Base-by-base conservation (phyloP, 2,888 invertebrate species). In the Dryomyza anilis region DNA sequence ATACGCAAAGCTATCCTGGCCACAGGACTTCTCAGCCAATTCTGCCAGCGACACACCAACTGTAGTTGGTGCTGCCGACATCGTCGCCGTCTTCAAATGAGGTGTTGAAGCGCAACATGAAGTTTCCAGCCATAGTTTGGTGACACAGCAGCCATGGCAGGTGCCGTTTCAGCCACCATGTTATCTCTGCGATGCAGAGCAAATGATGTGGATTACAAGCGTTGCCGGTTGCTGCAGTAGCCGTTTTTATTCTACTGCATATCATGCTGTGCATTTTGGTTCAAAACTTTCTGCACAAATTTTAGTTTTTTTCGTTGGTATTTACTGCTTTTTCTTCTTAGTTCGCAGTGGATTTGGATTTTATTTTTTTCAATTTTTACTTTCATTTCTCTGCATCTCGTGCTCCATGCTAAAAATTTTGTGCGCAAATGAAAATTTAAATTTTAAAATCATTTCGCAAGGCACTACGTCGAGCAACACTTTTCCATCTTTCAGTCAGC, bases 61-160 rank as follows among this genome's bases (percentile, higher is more conserved):
- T 58, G 45, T 16, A 25, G 19, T 14, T 8, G 3, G 43, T 43
- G 10, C 29, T 14, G 48, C 30, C 12, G 55, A 16, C 33, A 5
- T 16, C 14, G 36, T 23, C 36, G 33, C 10, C 57, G 36, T 8
- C 30, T 45, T 62, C 25, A 55, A 58, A 64, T 30, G 58, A 64
- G 58, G 58, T 64, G 64, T 45, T 64, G 58, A 64, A 58, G 58
- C 45, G 63, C 50, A 56, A 48, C 63, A 56, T 29, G 43, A 36
- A 57, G 39, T 57, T 63, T 43, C 33, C 61, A 52, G 48, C 36
- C 5, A 39, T 27, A 29, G 43, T 30, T 48, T 48, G 59, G 61
- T 61, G 43, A 45, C 43, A 33, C 43, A 19, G 62, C 43, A 27
- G 25, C 29, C 10, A 5, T 52, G 27, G 52, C 27, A 14, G 52